phyloP scores from a whole-genome alignment of 2,113 vertebrate species.

The Copsychus sechellarum region DNA sequence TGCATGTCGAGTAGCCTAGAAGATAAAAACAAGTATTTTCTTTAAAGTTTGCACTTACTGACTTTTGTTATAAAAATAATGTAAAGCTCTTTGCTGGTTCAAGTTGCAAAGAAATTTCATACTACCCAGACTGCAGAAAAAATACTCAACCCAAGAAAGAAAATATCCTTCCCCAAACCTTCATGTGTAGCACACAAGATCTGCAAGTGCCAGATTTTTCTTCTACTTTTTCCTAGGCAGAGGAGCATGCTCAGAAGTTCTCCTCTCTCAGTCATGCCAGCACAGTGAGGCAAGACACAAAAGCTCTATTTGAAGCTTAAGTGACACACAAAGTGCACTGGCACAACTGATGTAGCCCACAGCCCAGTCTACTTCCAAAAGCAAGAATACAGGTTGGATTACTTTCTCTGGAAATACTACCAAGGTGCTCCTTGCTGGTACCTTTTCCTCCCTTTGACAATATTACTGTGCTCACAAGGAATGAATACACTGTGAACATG shows the following conservation, averaged over 20 bases:
- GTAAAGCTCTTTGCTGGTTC: not conserved
- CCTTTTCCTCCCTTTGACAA: not conserved
- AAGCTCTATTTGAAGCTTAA: not conserved
- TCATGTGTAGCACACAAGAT: not conserved
- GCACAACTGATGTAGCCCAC: not conserved
- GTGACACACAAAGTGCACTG: not conserved
- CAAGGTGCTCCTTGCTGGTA: not conserved
- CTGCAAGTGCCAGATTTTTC: not conserved
- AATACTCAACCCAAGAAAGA: not conserved
- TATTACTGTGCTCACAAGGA: not conserved
- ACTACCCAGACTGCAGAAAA: not conserved
- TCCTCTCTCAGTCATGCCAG: not conserved
- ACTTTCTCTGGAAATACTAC: not conserved
- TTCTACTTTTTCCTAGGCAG: not conserved
- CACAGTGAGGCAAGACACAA: not conserved
- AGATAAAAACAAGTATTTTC: not conserved
- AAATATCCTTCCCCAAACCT: not conserved
- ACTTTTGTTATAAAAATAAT: not conserved
- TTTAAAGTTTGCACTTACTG: not conserved
- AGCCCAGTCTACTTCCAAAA: not conserved
- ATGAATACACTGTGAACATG: not conserved
- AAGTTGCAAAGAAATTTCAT: not conserved
- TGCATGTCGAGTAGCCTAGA: slow-evolving; percentile 94
- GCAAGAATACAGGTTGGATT: not conserved
- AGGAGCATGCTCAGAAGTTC: not conserved